Base-by-base conservation (phyloP, 1,140 invertebrate species). In the Carcinoscorpius rotundicauda region DNA sequence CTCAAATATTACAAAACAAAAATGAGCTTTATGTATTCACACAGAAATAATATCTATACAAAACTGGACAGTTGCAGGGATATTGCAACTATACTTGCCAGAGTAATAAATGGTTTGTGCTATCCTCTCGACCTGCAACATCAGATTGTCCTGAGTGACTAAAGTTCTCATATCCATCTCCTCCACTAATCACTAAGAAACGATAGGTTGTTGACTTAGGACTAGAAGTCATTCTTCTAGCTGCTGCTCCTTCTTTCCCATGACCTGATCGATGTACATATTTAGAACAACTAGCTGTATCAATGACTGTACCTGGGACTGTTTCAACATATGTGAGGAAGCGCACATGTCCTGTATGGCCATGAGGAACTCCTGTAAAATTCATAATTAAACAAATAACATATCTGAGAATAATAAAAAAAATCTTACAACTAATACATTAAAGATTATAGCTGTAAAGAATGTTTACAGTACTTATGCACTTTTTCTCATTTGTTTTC, bases 151-250 rank as follows among this genome's bases (percentile, higher is more conserved):
- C 68, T 11, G 69, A 72, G 66, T 70, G 64, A 6, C 88, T 82
- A 76, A 93, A 97, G 76, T 98, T 92, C 77, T 98, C 95, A 75
- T 94, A 95, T 49, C 95, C 95, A 77, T 98, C 94, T 3, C 95
- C 95, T 9, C 95, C 95, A 59, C 92, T 96, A 71, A 98, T 95
- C 3, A 98, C 87, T 57, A 82, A 72, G 70, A 82, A 75, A 64
- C 81, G 75, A 62, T 75, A 73, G 60, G 75, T 74, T 66, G 75
- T 72, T 58, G 73, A 74, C 6, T 76, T 70, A 63, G 64, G 70
- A 55, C 6, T 8, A 51, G 70, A 71, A 49, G 72, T 65, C 52
- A 70, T 68, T 10, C 71, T 66, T 52, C 66, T 90, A 75, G 3
- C 60, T 6, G 58, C 6, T 8, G 62, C 56, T 60, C 69, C 71